Evolutionary conservation across 2,113 vertebrate genomes (phyloP), one percentile per base, ranked within the genome.

Genomic region (Nymphicus hollandicus): DNA sequence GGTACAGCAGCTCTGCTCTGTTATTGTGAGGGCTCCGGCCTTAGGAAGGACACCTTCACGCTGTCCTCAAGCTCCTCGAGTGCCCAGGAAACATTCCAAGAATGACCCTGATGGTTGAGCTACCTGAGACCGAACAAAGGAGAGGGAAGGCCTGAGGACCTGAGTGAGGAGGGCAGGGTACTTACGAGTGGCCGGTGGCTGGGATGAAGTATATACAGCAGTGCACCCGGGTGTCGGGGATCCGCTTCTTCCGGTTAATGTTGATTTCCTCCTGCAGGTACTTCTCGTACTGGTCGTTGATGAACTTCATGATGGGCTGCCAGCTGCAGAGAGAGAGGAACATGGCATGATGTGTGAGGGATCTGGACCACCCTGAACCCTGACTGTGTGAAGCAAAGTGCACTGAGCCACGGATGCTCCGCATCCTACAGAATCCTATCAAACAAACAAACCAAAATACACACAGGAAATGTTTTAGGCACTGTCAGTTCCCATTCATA

Each of bases 201-300:
- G 99, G 99, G 91, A 99, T 99, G 97, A 99, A 99, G 97, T 99
- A 99, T 96, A 99, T 99, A 97, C 99, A 99, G 97, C 99, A 99
- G 97, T 99, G 99, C 39, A 99, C 99, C 8, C 99, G 97, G 3
- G 98, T 99, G 98, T 99, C 99, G 0, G 99, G 99, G 96, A 99
- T 99, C 82, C 98, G 98, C 91, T 99, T 99, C 98, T 99, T 99
- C 18, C 99, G 96, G 97, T 99, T 98, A 49, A 99, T 99, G 97
- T 99, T 99, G 94, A 99, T 98, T 74, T 99, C 99, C 91, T 99
- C 99, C 96, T 99, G 99, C 91, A 99, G 98, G 96, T 99, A 99
- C 79, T 98, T 99, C 97, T 99, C 99, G 1, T 99, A 99, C 97
- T 99, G 99, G 84, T 99, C 99, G 0, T 99, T 99, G 96, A 99